These are phyloP conservation scores for Phymorhynchus buccinoides DNA, from an alignment of 1,140 invertebrate species.

Conservation along the genomic window DNA sequence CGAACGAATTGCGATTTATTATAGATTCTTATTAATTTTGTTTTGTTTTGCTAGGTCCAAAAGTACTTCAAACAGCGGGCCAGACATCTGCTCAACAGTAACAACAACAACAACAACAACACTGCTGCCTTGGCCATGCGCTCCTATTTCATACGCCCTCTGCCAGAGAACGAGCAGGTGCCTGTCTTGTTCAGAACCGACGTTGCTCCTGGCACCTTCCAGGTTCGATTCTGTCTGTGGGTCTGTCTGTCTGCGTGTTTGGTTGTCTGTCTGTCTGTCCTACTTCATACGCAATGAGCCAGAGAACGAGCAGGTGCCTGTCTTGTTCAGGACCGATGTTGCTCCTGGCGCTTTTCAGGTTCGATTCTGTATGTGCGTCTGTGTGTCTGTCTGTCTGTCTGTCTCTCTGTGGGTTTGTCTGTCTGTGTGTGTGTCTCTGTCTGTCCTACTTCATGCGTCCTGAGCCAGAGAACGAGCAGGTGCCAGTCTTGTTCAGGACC, in stretches of 20 bases:
- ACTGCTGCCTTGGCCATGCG: conserved; percentile 54
- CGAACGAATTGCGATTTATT: too few relatives aligned
- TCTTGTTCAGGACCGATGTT: conserved; percentile 76
- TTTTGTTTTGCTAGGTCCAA: conserved; percentile 89
- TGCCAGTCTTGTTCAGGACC: conserved; percentile 48
- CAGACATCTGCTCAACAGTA: conserved; percentile 55
- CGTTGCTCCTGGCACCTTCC: conserved; percentile 85
- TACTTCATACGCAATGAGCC: conserved; percentile 65
- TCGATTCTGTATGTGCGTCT: too few relatives aligned
- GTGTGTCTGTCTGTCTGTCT: too few relatives aligned
- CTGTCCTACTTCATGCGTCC: conserved; percentile 65
- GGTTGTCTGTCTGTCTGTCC: too few relatives aligned
- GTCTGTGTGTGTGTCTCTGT: too few relatives aligned
- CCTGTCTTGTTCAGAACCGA: conserved; percentile 69
- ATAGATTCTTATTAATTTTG: too few relatives aligned
- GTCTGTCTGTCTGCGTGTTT: too few relatives aligned
- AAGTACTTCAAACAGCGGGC: conserved; percentile 83
- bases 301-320: conserved; percentile 46
- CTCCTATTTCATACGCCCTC: conserved; percentile 64
- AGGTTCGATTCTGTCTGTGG: too few relatives aligned
- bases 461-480: conserved; percentile 57
- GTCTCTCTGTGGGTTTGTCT: too few relatives aligned
- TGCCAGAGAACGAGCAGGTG: conserved; percentile 56
- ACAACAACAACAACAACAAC: too few relatives aligned
- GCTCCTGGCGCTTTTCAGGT: conserved; percentile 85